phyloP scores from a whole-genome alignment of 1,140 invertebrate species.

The Rhyacophila brunnea region DNA sequence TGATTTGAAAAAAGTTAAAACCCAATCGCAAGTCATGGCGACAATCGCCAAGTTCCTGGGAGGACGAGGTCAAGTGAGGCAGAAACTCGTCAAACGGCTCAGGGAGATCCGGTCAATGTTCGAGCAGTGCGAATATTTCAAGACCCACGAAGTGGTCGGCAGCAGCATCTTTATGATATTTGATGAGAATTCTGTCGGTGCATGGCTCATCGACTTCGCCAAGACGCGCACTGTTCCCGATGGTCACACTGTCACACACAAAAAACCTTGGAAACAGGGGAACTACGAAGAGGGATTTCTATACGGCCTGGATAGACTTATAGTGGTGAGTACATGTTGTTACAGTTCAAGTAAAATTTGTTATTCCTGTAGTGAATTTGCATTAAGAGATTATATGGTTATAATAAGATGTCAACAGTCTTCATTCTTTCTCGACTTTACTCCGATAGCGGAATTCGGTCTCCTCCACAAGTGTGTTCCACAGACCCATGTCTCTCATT shows the following conservation, averaged over 20 bases:
- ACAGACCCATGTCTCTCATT: too few species aligned
- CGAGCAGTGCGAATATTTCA: constrained; percentile 85
- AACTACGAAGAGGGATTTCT: constrained; percentile 96
- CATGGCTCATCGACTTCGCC: constrained; percentile 96
- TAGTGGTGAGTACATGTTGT: constrained; percentile 40
- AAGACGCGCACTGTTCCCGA: constrained; percentile 80
- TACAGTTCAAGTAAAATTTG: too few species aligned
- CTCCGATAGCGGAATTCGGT: too few species aligned
- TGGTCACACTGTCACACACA: constrained; percentile 70
- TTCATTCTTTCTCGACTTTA: too few species aligned
- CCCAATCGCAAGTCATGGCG: constrained; percentile 71
- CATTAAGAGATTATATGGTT: too few species aligned
- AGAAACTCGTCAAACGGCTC: constrained; percentile 71
- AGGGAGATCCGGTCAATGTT: constrained; percentile 75
- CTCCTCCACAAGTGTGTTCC: too few species aligned
- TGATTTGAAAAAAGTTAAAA: constrained; percentile 76
- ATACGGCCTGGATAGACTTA: constrained; percentile 85
- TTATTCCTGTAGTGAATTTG: too few species aligned
- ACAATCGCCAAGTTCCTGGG: constrained; percentile 79
- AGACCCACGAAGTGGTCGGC: constrained; percentile 89
- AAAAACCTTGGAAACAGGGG: constrained; percentile 77
- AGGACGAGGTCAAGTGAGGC: constrained; percentile 62
- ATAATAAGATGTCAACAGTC: too few species aligned
- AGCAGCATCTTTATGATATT: constrained; percentile 94
- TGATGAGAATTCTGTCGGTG: constrained; percentile 80